Percentiles rank a stretch among this genome's conserved stretches.
Conservation (phyloP, 2,113 vertebrate genomes). For the Perca schrenkii region DNA sequence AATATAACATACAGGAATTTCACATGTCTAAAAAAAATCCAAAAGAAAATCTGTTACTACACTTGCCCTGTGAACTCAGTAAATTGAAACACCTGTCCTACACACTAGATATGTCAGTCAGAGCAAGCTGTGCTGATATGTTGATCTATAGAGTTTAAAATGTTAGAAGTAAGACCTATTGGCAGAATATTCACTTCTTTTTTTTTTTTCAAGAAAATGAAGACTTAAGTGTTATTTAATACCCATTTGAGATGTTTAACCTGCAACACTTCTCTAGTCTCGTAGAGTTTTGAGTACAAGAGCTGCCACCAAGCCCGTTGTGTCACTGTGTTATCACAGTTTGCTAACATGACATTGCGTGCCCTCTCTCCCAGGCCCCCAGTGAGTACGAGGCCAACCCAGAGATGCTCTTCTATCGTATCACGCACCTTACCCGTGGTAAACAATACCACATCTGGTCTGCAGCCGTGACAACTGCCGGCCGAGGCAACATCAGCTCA, state of each 20-base stretch:
- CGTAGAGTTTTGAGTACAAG: not conserved
- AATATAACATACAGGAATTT: not conserved
- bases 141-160: not conserved
- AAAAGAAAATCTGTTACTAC: too few species aligned
- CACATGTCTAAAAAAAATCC: not conserved
- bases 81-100: not conserved
- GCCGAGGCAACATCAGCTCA: constrained; percentile 96
- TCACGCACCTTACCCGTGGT: constrained; percentile 92
- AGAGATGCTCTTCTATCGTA: constrained; percentile 95
- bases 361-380: constrained; percentile 88
- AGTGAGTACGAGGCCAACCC: constrained; percentile 98
- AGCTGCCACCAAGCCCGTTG: not conserved
- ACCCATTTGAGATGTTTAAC: not conserved
- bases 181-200: not conserved
- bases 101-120: not conserved
- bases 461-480: constrained; percentile 95
- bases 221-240: not conserved
- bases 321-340: constrained; percentile 1
- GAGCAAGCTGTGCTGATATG: not conserved
- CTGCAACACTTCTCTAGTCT: not conserved
- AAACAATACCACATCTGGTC: constrained; percentile 99
- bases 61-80: not conserved
- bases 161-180: not conserved
- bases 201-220: not conserved
- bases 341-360: constrained; percentile 46